Conservation (phyloP, 2,888 invertebrate genomes). For the Carabus problematicus region DNA sequence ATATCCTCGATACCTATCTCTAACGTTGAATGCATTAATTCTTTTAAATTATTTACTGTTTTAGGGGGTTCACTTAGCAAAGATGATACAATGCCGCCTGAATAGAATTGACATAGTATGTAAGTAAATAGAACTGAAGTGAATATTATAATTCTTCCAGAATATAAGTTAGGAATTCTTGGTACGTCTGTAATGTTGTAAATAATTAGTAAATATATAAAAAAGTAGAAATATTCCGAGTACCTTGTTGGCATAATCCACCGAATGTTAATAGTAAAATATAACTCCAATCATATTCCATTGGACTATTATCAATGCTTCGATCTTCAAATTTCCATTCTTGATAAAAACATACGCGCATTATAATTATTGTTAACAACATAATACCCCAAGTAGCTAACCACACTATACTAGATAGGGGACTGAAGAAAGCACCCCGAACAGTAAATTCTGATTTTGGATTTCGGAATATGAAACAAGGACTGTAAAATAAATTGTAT, state of each 20-base stretch:
- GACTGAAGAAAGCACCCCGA: conserved; percentile 29
- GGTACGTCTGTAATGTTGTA: background rate
- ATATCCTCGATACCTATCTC: conserved; percentile 70
- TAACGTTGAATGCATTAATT: conserved; percentile 66
- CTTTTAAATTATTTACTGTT: conserved; percentile 66
- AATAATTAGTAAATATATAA: background rate
- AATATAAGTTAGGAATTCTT: background rate
- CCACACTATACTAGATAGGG: conserved; percentile 35
- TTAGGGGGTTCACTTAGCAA: conserved; percentile 68
- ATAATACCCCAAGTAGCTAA: conserved; percentile 46
- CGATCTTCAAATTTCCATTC: conserved; percentile 16
- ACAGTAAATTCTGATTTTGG: conserved; percentile 62
- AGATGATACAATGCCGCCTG: conserved; percentile 72
- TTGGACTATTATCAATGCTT: conserved; percentile 5
- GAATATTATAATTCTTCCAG: conserved; percentile 37
- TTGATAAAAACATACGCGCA: conserved; percentile 21
- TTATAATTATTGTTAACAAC: conserved; percentile 20
- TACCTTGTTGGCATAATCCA: conserved; percentile 56
- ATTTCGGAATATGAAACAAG: conserved; percentile 72
- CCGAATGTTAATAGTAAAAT: conserved; percentile 58
- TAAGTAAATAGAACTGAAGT: conserved; percentile 61
- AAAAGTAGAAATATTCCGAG: background rate
- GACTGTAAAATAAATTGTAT: conserved; percentile 58
- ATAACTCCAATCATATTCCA: conserved; percentile 60
- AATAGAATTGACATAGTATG: conserved; percentile 73